Evolutionary conservation across 2,888 invertebrate genomes (phyloP).

Genomic region (Torymus aiolomorphi): DNA sequence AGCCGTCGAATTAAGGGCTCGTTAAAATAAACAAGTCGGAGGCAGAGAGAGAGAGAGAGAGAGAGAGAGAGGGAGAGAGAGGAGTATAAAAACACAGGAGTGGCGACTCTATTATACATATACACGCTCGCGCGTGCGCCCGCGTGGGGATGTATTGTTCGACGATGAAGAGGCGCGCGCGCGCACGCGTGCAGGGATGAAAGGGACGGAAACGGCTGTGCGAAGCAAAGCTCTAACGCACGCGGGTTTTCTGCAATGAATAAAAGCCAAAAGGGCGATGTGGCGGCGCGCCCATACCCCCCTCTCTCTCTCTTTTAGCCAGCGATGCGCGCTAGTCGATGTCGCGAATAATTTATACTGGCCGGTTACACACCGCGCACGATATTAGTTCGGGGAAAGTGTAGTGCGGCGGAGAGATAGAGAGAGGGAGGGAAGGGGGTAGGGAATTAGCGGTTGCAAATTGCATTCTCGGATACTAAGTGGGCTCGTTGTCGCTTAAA

Average conservation of each 20-base stretch:
- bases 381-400: slow-evolving; percentile 59
- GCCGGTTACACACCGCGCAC: background rate
- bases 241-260: slow-evolving; percentile 24
- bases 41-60: background rate
- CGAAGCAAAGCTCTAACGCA: background rate
- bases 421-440: too few species aligned
- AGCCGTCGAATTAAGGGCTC: slow-evolving; percentile 31
- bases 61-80: background rate
- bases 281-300: background rate
- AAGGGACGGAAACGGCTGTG: slow-evolving; percentile 19
- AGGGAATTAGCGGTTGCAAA: slow-evolving; percentile 63
- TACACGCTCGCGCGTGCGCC: too few species aligned
- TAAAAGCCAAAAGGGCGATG: slow-evolving; percentile 37
- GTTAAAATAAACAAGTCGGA: slow-evolving; percentile 29
- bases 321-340: background rate
- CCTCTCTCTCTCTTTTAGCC: slow-evolving; percentile 1
- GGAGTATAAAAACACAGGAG: too few species aligned
- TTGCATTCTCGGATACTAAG: slow-evolving; percentile 61
- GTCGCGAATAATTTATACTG: slow-evolving; percentile 20
- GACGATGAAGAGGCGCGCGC: slow-evolving; percentile 22
- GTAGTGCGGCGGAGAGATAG: too few species aligned
- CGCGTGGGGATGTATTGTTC: slow-evolving; percentile 18
- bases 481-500: slow-evolving; percentile 63
- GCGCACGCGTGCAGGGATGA: background rate
- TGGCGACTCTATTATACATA: too few species aligned